Evolutionary conservation across 2,113 vertebrate genomes (phyloP).

Genomic region (Gila orcuttii): DNA sequence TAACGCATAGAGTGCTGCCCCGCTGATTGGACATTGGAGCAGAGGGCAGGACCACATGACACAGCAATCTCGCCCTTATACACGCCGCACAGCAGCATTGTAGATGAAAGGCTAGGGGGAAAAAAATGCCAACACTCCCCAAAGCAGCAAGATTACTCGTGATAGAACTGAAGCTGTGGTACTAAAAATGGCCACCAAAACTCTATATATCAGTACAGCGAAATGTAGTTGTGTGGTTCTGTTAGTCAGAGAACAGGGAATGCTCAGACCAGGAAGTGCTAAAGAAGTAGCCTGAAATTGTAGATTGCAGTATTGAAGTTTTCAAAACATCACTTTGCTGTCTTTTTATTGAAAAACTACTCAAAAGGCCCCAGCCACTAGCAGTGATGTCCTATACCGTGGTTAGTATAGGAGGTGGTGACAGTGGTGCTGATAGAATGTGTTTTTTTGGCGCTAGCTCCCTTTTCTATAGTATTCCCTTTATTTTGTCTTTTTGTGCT

Average conservation of each 20-base stretch:
- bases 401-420: conserved; percentile 1
- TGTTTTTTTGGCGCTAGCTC: not conserved
- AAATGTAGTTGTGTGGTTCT: no score
- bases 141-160: not conserved
- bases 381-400: not conserved
- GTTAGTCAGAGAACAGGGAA: not conserved
- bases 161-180: not conserved
- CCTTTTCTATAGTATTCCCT: not conserved
- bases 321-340: conserved; percentile 20
- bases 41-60: conserved; percentile 19
- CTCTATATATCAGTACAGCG: not conserved
- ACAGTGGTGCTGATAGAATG: not conserved
- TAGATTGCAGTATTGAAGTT: not conserved
- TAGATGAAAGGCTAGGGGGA: not conserved
- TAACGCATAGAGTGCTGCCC: conserved; percentile 19
- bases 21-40: conserved; percentile 1
- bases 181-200: not conserved
- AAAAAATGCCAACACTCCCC: not conserved
- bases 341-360: not conserved
- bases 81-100: not conserved
- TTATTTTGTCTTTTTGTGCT: conserved; percentile 16
- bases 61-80: conserved; percentile 17
- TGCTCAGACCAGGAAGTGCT: not conserved
- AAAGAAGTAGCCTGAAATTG: not conserved
- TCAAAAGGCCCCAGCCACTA: not conserved